Evolutionary conservation across 2,113 vertebrate genomes (phyloP).

Genomic region (Protomyctophum bolini): DNA sequence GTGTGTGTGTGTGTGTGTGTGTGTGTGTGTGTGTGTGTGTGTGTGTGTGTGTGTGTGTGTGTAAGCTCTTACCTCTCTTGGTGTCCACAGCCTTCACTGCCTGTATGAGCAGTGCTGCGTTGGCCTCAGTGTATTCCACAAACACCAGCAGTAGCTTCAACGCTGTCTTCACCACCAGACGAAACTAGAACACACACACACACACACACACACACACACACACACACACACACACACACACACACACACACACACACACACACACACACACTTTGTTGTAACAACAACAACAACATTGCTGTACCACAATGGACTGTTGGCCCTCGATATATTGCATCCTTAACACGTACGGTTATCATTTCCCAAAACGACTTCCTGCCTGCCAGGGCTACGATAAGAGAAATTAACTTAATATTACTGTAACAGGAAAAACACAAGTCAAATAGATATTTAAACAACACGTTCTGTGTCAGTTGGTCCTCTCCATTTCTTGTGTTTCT

Average conservation of each 20-base stretch:
- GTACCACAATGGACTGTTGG: background rate
- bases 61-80: constrained; percentile 82
- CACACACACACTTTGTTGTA: background rate
- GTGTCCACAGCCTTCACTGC: constrained; percentile 84
- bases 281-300: background rate
- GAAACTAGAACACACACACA: constrained; percentile 80
- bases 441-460: background rate
- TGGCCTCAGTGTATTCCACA: constrained; percentile 93
- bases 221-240: background rate
- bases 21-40: constrained; percentile 1
- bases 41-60: background rate
- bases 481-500: too few relatives aligned
- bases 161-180: constrained; percentile 95
- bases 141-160: constrained; percentile 96
- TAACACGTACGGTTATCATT: background rate
- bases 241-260: background rate
- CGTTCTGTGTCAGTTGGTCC: background rate
- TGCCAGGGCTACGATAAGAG: constrained; percentile 44
- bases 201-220: background rate
- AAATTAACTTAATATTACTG: background rate
- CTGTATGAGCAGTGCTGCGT: constrained; percentile 84
- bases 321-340: background rate
- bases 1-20: background rate
- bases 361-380: constrained; percentile 36
- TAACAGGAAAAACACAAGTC: background rate